Evolutionary conservation across 2,113 vertebrate species (phyloP), one percentile per base, ranked within the genome.

Genomic region (Lepisosteus osseus): DNA sequence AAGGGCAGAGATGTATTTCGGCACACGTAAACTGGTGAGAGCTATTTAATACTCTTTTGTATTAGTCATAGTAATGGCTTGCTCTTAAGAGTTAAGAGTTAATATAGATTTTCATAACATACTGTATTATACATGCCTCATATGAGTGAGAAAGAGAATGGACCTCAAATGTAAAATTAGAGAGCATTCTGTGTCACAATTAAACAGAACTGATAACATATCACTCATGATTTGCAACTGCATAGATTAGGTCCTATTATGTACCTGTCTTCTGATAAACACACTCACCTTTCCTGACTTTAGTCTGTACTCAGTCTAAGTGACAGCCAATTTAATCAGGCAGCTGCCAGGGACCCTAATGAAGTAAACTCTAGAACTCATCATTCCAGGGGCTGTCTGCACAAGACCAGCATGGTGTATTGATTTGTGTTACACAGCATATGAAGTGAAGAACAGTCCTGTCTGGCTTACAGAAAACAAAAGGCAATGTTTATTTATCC

Each of bases 231-330:
- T 79, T 77, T 66, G 67, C 70, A 44, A 64, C 76, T 74, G 70
- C 73, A 69, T 72, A 72, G 47, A 72, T 76, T 70, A 75, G 78
- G 77, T 83, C 72, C 74, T 67, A 82, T 84, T 87, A 83, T 82
- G 77, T 79, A 78, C 78, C 78, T 51, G 79, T 78, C 80, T 77
- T 75, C 77, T 77, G 85, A 83, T 84, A 86, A 56, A 73, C 67
- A n/a, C 76, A 72, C 76, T 88, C 80, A 40, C 67, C 73, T 88
- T 85, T 83, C 82, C 81, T 68, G 61, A 40, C 73, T 65, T 57
- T 57, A 63, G 62, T 62, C 54, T 43, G 57, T 69, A 67, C 12
- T 75, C 68, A 15, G 11, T 45, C 62, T n/a, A 65, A 56, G 41
- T 42, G 63, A 65, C 69, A 74, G 76, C 72, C 62, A 67, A 78